Evolutionary conservation across 2,113 vertebrate genomes (phyloP).

Genomic region (Meles meles): DNA sequence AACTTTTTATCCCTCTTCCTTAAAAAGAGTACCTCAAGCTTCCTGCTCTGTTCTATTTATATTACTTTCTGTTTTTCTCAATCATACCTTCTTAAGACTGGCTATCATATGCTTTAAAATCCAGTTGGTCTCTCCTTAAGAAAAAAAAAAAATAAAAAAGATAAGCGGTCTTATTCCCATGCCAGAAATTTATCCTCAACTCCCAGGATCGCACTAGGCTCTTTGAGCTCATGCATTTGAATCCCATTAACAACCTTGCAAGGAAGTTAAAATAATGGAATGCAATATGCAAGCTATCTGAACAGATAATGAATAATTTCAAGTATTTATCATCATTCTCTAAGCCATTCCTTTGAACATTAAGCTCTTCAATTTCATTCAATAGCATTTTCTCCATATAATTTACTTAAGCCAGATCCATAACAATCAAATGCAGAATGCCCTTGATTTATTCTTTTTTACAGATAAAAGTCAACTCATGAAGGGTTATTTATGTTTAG

Average conservation of each 20-base stretch:
- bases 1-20: background rate
- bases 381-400: background rate
- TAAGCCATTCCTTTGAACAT: slow-evolving; percentile 41
- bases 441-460: slow-evolving; percentile 38
- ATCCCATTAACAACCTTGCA: slow-evolving; percentile 23
- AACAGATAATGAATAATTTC: slow-evolving; percentile 54
- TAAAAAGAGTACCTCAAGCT: background rate
- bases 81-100: background rate
- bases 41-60: background rate
- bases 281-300: slow-evolving; percentile 23
- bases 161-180: background rate
- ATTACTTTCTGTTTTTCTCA: background rate
- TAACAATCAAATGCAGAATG: slow-evolving; percentile 42
- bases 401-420: slow-evolving; percentile 25
- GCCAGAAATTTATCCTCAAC: background rate
- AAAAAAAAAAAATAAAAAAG: background rate
- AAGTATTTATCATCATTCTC: slow-evolving; percentile 23
- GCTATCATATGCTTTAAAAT: background rate
- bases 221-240: background rate
- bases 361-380: slow-evolving; percentile 48
- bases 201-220: background rate
- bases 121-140: background rate
- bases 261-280: slow-evolving; percentile 52
- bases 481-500: slow-evolving; percentile 49
- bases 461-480: slow-evolving; percentile 31